These are phyloP conservation scores for Gnathonemus echidnorhynchus DNA, from an alignment of 2,113 vertebrate genomes.

Conservation along the genomic window DNA sequence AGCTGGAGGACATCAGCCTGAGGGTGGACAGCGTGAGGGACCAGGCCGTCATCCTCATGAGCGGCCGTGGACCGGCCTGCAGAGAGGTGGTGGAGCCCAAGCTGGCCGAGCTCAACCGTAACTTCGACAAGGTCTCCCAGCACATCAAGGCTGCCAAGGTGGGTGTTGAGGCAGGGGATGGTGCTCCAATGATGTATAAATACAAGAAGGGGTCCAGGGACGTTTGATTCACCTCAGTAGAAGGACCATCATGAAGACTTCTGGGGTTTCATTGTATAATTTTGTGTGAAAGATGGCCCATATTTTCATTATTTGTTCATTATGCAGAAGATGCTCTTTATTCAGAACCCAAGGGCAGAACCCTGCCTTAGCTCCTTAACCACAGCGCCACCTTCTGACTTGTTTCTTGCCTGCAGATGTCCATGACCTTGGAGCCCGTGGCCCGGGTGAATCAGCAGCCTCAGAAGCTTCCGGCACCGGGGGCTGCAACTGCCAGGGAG, in stretches of 20 bases:
- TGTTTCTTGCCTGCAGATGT: conserved; percentile 55
- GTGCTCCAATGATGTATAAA: not conserved
- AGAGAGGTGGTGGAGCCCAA: conserved; percentile 86
- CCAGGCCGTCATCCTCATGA: conserved; percentile 82
- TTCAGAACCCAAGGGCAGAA: not conserved
- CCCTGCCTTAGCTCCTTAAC: not conserved
- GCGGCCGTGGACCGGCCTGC: conserved; percentile 71
- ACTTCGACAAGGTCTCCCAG: conserved; percentile 91
- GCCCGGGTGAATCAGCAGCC: conserved; percentile 42
- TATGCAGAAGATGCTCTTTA: not conserved
- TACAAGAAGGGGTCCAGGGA: too few species aligned
- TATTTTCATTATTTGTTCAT: not conserved
- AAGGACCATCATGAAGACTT: not conserved
- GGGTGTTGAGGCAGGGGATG: not conserved
- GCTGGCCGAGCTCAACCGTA: conserved; percentile 80
- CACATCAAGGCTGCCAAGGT: conserved; percentile 84
- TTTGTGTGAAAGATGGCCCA: not conserved
- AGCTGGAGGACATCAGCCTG: conserved; percentile 73
- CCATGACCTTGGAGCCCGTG: conserved; percentile 59
- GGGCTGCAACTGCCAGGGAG: conserved; percentile 32
- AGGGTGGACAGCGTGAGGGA: conserved; percentile 82
- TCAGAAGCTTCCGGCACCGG: conserved; percentile 18
- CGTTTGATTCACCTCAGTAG: not conserved
- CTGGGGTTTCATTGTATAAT: not conserved
- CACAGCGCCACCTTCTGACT: not conserved